Percentiles rank a stretch among this genome's conserved stretches.
phyloP scores from a whole-genome alignment of 2,113 vertebrate species.

The Marmota monax region DNA sequence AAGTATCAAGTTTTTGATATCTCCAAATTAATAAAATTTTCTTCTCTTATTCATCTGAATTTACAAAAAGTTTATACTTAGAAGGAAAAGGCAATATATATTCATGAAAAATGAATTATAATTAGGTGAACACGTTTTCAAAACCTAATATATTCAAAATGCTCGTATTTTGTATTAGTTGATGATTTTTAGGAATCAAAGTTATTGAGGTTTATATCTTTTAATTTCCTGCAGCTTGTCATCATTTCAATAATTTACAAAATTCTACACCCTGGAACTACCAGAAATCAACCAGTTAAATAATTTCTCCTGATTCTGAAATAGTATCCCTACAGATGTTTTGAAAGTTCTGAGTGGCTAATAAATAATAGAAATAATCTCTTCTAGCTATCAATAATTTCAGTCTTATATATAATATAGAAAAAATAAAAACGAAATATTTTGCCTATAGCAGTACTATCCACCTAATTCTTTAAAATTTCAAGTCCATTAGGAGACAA shows the following conservation, averaged over 20 bases:
- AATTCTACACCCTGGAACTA: not conserved
- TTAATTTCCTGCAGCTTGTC: slow-evolving; percentile 72
- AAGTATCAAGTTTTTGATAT: not conserved
- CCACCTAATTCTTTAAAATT: not conserved
- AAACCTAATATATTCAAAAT: not conserved
- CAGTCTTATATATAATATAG: not conserved
- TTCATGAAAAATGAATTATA: slow-evolving; percentile 17
- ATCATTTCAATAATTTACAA: slow-evolving; percentile 68
- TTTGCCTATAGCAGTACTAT: not conserved
- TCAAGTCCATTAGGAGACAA: not conserved
- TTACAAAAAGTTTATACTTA: not conserved
- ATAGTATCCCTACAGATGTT: slow-evolving; percentile 10
- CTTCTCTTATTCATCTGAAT: not conserved
- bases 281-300: slow-evolving; percentile 61
- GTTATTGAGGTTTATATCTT: not conserved
- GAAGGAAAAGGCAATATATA: not conserved
- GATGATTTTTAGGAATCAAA: slow-evolving; percentile 28
- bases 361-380: not conserved
- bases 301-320: slow-evolving; percentile 57
- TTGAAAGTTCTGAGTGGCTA: not conserved
- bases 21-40: not conserved
- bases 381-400: slow-evolving; percentile 47
- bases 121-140: not conserved
- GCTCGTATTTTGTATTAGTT: not conserved
- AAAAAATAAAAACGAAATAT: not conserved